Evolutionary conservation across 92 coral and sea anemone genomes (phyloP).

Genomic region (Zoanthus gigantus): DNA sequence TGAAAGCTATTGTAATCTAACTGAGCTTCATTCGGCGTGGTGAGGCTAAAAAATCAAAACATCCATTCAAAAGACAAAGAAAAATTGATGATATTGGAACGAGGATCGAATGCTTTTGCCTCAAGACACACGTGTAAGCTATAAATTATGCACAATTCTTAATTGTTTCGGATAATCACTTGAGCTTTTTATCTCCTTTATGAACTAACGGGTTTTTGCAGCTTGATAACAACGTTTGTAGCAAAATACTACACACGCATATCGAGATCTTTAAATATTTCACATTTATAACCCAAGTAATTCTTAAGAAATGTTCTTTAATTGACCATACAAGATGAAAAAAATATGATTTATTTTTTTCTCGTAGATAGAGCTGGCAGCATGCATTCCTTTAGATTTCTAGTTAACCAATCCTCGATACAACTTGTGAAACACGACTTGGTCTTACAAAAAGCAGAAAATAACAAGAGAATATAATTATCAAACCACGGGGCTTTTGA

Average conservation of each 20-base stretch:
- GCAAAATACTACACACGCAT: neutral
- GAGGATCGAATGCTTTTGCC: neutral
- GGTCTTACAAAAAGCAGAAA: neutral
- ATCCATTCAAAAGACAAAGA: neutral
- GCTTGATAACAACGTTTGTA: neutral
- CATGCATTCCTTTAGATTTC: conserved; percentile 18
- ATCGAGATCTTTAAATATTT: neutral
- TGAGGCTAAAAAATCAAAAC: conserved; percentile 20
- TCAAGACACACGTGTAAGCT: conserved; percentile 18
- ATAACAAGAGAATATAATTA: neutral
- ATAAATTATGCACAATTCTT: conserved; percentile 29
- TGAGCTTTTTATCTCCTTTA: conserved; percentile 26
- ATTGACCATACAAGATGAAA: no score
- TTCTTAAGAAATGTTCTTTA: no score
- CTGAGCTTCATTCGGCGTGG: neutral
- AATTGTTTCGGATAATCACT: conserved; percentile 11
- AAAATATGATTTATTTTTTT: no score
- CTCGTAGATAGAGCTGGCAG: no score
- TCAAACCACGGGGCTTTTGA: neutral
- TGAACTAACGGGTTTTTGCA: conserved; percentile 28
- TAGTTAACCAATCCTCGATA: neutral
- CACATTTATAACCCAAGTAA: no score
- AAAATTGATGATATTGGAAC: conserved; percentile 28
- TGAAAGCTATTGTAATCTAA: neutral
- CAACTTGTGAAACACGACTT: neutral